A percentile compares a stretch with the other conserved stretches of the same genome.
These are phyloP conservation scores for Ceyx margarethae DNA, from an alignment of 2,113 vertebrate genomes.

Conservation along the genomic window DNA sequence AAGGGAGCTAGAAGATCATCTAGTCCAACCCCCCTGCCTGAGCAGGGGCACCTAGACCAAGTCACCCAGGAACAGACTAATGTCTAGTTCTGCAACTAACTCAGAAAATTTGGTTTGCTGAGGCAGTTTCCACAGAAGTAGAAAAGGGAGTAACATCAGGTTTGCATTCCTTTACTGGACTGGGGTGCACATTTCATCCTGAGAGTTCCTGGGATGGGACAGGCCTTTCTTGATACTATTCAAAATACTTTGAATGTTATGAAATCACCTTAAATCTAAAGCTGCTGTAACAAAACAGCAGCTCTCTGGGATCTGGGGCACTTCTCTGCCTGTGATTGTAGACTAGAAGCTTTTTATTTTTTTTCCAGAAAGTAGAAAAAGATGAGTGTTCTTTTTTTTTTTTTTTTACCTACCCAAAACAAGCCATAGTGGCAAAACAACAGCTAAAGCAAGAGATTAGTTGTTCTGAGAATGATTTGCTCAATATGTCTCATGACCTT, in stretches of 20 bases:
- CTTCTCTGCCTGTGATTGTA: background rate
- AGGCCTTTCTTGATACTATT: background rate
- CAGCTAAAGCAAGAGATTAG: background rate
- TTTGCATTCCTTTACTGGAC: background rate
- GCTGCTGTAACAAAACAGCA: background rate
- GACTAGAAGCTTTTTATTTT: background rate
- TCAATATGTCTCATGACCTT: conserved; percentile 9
- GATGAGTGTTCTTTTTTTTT: background rate
- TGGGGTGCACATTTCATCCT: background rate
- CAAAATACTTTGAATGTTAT: background rate
- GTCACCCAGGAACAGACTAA: background rate
- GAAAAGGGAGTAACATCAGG: background rate
- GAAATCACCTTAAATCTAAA: background rate
- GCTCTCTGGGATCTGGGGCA: background rate
- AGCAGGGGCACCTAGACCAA: too few species aligned
- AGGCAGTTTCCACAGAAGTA: background rate
- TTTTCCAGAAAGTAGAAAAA: background rate
- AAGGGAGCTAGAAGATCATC: too few species aligned
- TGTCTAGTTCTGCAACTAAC: background rate
- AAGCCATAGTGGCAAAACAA: background rate
- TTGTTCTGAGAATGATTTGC: conserved; percentile 1
- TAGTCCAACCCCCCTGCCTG: too few species aligned
- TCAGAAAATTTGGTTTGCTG: background rate
- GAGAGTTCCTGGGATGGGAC: background rate
- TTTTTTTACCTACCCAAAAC: background rate